Evolutionary conservation across 2,797 vertebrate species (phyloP), one percentile per base, ranked within the genome.

Genomic region (Acanthurus leucopareius): DNA sequence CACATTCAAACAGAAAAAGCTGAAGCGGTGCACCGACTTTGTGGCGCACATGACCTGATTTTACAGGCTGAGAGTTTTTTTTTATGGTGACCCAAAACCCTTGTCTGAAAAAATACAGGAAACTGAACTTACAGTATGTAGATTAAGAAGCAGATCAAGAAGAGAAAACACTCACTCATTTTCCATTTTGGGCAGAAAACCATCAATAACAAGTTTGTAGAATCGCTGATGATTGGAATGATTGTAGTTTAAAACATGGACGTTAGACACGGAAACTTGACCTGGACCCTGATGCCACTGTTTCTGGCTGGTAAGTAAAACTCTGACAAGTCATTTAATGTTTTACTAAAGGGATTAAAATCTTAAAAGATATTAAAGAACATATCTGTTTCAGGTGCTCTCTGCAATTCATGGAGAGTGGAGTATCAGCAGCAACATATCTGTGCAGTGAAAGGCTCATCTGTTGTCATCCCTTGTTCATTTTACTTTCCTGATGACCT

Each of bases 381-480:
- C 25, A 3, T 11, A 6, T 77, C 16, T 73, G 0, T 88, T 82
- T 52, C 75, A 88, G 85, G 73, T 57, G 68, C 70, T 67, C 3
- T 80, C 9, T 71, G 75, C 60, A 22, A 3, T 1, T 0, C 0
- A 0, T 75, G 48, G 48, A 10, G 7, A 0, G 79, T 87, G 64
- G 0, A 28, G 0, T 44, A 80, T 67, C 11, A 17, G 1, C 54
- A 25, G 38, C 3, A 5, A n/a, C 3, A 19, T 2, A 19, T 86
- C 10, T 90, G 85, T 60, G 79, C 73, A 2, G 72, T 79, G 54
- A 82, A 53, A 72, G 83, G 80, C 75, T 80, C 69, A 1, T 64
- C 77, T 48, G 75, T 70, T 10, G 54, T 80, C 48, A 71, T 58
- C 7, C 72, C 3, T 10, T 88, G 81, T 77, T 2, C 38, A n/a